These are phyloP conservation scores for Periparus ater DNA, from an alignment of 2,797 vertebrate genomes.

Conservation along the genomic window DNA sequence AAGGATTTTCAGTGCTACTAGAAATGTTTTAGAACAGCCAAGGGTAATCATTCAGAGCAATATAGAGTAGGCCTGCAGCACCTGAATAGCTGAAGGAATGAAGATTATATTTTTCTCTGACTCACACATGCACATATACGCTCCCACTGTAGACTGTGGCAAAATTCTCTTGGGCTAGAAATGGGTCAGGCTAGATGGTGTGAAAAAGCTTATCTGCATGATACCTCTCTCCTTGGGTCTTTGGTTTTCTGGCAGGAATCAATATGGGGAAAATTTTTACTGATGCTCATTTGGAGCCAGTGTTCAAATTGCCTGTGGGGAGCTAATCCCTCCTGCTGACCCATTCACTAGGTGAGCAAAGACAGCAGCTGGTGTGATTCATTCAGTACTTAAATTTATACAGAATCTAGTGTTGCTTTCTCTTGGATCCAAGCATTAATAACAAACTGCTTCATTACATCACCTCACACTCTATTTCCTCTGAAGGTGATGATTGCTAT, in stretches of 20 bases:
- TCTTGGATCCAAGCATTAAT: not conserved
- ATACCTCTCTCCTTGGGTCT: not conserved
- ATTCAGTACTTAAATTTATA: not conserved
- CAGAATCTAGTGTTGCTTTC: not conserved
- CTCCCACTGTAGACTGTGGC: not conserved
- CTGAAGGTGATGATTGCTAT: not conserved
- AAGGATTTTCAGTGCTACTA: not conserved
- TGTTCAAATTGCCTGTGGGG: not conserved
- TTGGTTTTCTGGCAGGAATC: not conserved
- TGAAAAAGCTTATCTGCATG: not conserved
- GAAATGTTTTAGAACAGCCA: not conserved
- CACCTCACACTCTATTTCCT: not conserved
- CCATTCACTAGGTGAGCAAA: not conserved
- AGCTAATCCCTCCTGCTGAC: not conserved
- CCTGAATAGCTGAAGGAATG: not conserved
- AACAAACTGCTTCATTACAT: not conserved
- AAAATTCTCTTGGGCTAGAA: not conserved
- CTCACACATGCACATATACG: not conserved
- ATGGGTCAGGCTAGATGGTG: not conserved
- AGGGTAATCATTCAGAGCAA: not conserved
- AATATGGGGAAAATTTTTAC: not conserved
- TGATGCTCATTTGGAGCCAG: not conserved
- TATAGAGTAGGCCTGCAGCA: not conserved
- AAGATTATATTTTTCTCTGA: not conserved
- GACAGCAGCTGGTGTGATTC: fast-evolving